Evolutionary conservation across 2,113 vertebrate genomes (phyloP), one percentile per base, ranked within the genome.

Genomic region (Echinops telfairi): DNA sequence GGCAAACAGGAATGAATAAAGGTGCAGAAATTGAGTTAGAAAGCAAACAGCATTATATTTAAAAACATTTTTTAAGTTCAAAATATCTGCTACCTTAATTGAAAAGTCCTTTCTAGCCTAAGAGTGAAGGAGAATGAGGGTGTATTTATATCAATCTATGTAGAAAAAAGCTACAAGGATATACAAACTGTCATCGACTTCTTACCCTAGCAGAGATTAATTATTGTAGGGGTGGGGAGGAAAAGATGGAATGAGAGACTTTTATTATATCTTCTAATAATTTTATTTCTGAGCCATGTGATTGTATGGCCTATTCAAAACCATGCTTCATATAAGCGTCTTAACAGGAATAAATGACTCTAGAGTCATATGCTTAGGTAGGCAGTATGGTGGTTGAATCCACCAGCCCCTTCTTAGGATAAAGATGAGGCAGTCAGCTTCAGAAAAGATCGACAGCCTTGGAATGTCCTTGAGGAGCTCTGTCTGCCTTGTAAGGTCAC

Each of bases 11-110:
- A 62, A 23, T 62, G 2, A 62, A 62, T 19, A 2, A 62, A 62
- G 12, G n/a, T 85, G 25, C 47, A 62, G 60, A 83, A 95, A 70
- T 73, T 47, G 87, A 47, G 10, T 91, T 84, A 80, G 75, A 66
- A 68, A 89, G 62, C 33, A n/a, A 43, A 43, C 2, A 71, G 43
- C 27, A 23, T n/a, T 43, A 71, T 83, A 73, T 3, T 40, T 40
- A 2, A 33, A 80, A 33, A 33, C 31, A 20, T 88, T 78, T 71
- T 78, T 36, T 57, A 76, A 86, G 47, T 43, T 20, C 33, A 70
- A 40, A 77, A 88, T 23, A 64, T 40, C 5, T 33, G 31, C 47
- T 75, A 17, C 20, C 14, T 31, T 92, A 53, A 33, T 38, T 33
- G 53, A 73, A n/a, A 66, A 25, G 62, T 22, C 27, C 43, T 76